Conservation (phyloP, 2,113 vertebrate species). For the Archocentrus centrarchus region DNA sequence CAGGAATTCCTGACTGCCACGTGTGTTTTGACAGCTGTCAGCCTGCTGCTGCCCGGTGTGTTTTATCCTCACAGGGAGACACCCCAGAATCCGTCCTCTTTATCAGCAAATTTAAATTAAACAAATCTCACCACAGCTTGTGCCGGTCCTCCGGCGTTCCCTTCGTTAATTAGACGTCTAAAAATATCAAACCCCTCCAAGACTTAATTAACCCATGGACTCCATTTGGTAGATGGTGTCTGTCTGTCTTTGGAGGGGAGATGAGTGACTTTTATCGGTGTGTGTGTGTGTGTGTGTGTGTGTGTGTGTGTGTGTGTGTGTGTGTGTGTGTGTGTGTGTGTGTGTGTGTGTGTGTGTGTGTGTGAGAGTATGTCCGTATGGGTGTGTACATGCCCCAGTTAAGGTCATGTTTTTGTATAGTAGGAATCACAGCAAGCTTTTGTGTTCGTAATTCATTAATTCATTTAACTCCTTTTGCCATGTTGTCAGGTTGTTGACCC, state of each 20-base stretch:
- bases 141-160: conserved; percentile 70
- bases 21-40: conserved; percentile 22
- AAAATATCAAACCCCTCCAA: conserved; percentile 85
- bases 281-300: conserved; percentile 22
- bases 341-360: conserved; percentile 14
- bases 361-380: conserved; percentile 14
- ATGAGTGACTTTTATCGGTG: conserved; percentile 63
- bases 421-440: neutral
- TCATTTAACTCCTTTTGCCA: neutral
- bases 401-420: neutral
- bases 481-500: neutral
- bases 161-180: conserved; percentile 83
- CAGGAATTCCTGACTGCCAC: neutral
- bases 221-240: conserved; percentile 62
- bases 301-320: no score
- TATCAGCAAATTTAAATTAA: conserved; percentile 77
- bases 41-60: conserved; percentile 1
- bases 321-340: no score
- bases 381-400: neutral
- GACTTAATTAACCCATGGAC: conserved; percentile 84
- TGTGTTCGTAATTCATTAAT: neutral
- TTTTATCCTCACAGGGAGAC: conserved; percentile 43
- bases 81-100: conserved; percentile 54
- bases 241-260: conserved; percentile 57
- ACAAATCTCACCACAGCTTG: conserved; percentile 78